Evolutionary conservation across 2,888 invertebrate genomes (phyloP).

Genomic region (Charanyca ferruginea): DNA sequence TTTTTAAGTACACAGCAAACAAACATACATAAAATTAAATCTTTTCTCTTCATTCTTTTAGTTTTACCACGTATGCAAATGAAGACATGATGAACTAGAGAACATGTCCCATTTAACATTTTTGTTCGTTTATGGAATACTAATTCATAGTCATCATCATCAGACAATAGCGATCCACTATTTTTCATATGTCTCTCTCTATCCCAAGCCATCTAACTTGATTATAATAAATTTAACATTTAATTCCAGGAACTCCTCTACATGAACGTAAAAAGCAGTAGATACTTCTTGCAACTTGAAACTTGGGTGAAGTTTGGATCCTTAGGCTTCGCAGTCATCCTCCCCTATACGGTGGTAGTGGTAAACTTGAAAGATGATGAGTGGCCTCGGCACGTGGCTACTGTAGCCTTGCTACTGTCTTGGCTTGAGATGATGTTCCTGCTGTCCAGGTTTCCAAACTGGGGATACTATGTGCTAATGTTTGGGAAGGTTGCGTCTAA

Average conservation of each 20-base stretch:
- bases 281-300: constrained; percentile 89
- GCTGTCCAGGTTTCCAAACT: constrained; percentile 90
- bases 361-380: constrained; percentile 69
- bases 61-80: too few species aligned
- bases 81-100: too few species aligned
- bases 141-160: too few species aligned
- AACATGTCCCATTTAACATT: too few species aligned
- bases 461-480: constrained; percentile 92
- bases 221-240: neutral
- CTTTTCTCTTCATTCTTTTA: too few species aligned
- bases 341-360: constrained; percentile 80
- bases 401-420: constrained; percentile 87
- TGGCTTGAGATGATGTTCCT: constrained; percentile 92
- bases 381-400: constrained; percentile 89
- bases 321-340: constrained; percentile 82
- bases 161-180: neutral
- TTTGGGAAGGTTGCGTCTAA: constrained; percentile 91
- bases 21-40: too few species aligned
- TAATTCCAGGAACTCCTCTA: constrained; percentile 87
- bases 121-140: too few species aligned
- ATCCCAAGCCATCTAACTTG: neutral
- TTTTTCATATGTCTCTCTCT: neutral
- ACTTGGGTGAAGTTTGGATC: constrained; percentile 91
- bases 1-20: too few species aligned
- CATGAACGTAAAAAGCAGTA: constrained; percentile 85